A percentile compares a stretch with the other conserved stretches of the same genome.
Conservation (phyloP, 1,140 invertebrate genomes). For the Drosophila nebulosa region DNA sequence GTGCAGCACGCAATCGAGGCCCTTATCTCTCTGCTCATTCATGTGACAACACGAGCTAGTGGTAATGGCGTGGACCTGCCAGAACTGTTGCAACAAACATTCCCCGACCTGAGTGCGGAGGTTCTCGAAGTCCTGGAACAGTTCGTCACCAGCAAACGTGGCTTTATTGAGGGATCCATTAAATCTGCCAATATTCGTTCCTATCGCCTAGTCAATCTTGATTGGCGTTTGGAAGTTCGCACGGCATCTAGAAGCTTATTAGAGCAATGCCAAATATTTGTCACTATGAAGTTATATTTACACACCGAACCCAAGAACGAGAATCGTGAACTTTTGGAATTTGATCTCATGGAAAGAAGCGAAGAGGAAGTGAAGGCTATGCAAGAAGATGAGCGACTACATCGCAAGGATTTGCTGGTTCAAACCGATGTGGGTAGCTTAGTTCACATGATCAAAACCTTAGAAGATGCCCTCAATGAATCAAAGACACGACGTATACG, state of each 20-base stretch:
- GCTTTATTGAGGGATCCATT: conserved; percentile 74
- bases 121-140: conserved; percentile 64
- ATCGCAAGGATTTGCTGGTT: conserved; percentile 71
- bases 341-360: conserved; percentile 36
- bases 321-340: conserved; percentile 63
- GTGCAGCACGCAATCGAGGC: conserved; percentile 64
- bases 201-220: conserved; percentile 65
- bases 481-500: conserved; percentile 70
- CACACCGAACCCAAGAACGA: conserved; percentile 75
- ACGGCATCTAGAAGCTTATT: conserved; percentile 60
- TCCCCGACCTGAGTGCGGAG: conserved; percentile 46
- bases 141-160: conserved; percentile 68
- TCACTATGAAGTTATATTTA: conserved; percentile 72
- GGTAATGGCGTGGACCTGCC: conserved; percentile 21
- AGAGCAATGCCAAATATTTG: conserved; percentile 51
- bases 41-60: conserved; percentile 53
- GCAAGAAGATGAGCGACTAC: conserved; percentile 63
- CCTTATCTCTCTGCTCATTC: conserved; percentile 66
- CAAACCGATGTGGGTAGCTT: conserved; percentile 71
- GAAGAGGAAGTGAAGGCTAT: conserved; percentile 47
- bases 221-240: conserved; percentile 75
- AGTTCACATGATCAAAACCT: conserved; percentile 64
- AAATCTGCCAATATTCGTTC: conserved; percentile 75
- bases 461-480: conserved; percentile 70
- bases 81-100: conserved; percentile 31